These are phyloP conservation scores for Antigone vipio DNA, from an alignment of 2,113 vertebrate genomes.

Conservation along the genomic window DNA sequence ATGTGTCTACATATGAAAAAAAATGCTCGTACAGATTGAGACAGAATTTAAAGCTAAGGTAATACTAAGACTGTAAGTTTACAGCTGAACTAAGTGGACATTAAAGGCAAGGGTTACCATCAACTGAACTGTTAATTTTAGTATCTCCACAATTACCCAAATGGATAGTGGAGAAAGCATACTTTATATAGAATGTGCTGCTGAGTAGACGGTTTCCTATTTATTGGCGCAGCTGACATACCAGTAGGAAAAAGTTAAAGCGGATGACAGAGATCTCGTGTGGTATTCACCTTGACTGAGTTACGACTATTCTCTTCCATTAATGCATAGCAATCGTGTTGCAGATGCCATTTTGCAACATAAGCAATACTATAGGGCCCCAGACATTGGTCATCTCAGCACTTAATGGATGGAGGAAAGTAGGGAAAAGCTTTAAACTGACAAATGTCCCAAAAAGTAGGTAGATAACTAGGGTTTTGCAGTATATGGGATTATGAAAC, in stretches of 20 bases:
- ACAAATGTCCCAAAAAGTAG: not conserved
- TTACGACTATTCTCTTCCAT: not conserved
- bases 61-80: not conserved
- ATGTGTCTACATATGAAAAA: not conserved
- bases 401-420: not conserved
- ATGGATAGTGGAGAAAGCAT: not conserved
- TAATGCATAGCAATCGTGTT: accelerated
- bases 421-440: not conserved
- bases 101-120: not conserved
- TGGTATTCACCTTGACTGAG: not conserved
- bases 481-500: not conserved
- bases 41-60: not conserved
- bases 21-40: not conserved
- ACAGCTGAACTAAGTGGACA: not conserved
- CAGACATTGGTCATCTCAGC: not conserved
- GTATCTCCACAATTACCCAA: not conserved
- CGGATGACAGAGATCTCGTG: not conserved
- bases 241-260: not conserved
- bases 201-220: not conserved
- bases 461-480: not conserved
- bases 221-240: not conserved
- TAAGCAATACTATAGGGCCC: not conserved
- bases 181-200: not conserved
- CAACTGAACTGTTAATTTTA: not conserved
- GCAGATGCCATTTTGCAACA: not conserved